These are phyloP conservation scores for Zelleria hepariella DNA, from an alignment of 2,888 invertebrate species.

Conservation along the genomic window DNA sequence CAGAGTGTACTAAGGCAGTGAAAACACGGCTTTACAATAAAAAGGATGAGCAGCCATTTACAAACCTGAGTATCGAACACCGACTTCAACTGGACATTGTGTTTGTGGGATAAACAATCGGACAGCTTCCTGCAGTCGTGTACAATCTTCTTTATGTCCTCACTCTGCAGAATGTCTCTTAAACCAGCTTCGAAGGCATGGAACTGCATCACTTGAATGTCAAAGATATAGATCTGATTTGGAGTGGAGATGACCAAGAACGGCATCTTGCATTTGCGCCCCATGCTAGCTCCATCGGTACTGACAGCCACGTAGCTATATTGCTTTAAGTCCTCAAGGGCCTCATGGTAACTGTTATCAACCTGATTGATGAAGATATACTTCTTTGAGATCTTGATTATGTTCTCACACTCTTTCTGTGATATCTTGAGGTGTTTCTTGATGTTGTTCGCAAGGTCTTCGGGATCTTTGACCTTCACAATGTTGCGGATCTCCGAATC, in stretches of 20 bases:
- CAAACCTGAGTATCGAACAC: slow-evolving; percentile 74
- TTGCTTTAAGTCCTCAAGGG: slow-evolving; percentile 46
- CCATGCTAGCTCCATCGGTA: slow-evolving; percentile 62
- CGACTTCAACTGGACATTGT: slow-evolving; percentile 65
- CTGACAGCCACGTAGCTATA: slow-evolving; percentile 49
- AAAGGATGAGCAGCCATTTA: not conserved
- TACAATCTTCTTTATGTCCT: slow-evolving; percentile 65
- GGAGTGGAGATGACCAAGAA: slow-evolving; percentile 57
- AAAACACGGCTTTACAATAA: too few species aligned
- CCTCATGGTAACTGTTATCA: slow-evolving; percentile 52
- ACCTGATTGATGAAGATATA: slow-evolving; percentile 63
- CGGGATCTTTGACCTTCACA: slow-evolving; percentile 45
- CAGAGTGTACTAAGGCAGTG: too few species aligned
- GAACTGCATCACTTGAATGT: slow-evolving; percentile 60
- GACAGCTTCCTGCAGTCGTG: slow-evolving; percentile 73
- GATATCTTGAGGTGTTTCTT: slow-evolving; percentile 45
- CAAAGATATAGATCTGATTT: slow-evolving; percentile 62
- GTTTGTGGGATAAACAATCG: slow-evolving; percentile 73
- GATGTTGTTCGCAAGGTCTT: slow-evolving; percentile 20
- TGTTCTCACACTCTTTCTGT: slow-evolving; percentile 54
- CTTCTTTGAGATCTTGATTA: slow-evolving; percentile 51
- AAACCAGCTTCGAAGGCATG: slow-evolving; percentile 66
- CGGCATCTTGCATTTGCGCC: slow-evolving; percentile 63
- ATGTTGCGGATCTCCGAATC: slow-evolving; percentile 54
- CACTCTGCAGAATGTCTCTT: slow-evolving; percentile 53